Evolutionary conservation across 92 coral and sea anemone genomes (phyloP), one percentile per base, ranked within the genome.

Genomic region (Heliopora coerulea): DNA sequence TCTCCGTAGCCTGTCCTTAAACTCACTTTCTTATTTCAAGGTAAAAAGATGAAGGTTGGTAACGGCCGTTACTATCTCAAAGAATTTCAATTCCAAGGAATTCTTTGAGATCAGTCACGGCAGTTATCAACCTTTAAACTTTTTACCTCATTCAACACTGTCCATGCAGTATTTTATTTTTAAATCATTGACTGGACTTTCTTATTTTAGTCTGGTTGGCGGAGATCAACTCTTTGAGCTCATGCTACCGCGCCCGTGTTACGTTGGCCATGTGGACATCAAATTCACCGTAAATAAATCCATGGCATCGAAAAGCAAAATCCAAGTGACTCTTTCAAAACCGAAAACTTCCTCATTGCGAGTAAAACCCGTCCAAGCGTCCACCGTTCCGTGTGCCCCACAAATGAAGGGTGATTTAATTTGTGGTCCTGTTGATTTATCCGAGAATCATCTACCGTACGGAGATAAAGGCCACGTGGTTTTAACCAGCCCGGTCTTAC

Each of bases 191-290:
- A n/a, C n/a, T n/a, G n/a, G n/a, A 3, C 24, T 12, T 59, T 41
- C 46, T 64, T 50, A 3, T 63, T 31, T 13, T 49, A 88, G 92
- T 54, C 66, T 72, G 62, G 77, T 77, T 23, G 79, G 61, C n/a
- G 88, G 84, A 58, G 99, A 95, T 58, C 96, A 95, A 65, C 77
- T 90, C 21, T 89, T 91, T 30, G 96, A 95, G 59, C 82, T 95
- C 49, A 90, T 90, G 49, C 95, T 95, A 7, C 96, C 99, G 40
- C 84, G 91, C 58, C 91, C 89, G 14, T 95, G 96, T 67, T 93
- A 86, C 52, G 90, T 90, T 18, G 99, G 99, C 7, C 99, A 95
- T 70, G 91, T 95, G 23, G 99, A 90, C 78, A 77, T 95, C 88
- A 90, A 89, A 73, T 95, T 88, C 62, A 83, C 96, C 13, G 64